Percentiles rank a stretch among this genome's conserved stretches.
These are phyloP conservation scores for Eufriesea mexicana DNA, from an alignment of 1,140 invertebrate species.

Conservation along the genomic window DNA sequence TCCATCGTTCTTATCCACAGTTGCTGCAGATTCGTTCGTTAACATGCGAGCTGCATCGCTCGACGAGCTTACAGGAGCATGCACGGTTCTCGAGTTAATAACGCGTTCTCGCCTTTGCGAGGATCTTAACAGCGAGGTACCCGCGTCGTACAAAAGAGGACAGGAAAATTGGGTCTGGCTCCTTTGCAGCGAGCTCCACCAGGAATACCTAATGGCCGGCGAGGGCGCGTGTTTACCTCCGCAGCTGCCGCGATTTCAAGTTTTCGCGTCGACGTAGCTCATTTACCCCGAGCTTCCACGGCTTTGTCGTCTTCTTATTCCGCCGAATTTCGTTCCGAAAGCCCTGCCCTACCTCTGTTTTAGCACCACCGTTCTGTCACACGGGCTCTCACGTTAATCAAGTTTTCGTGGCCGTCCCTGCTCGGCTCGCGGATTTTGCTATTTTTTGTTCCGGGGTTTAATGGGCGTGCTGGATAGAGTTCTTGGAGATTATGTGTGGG, in stretches of 20 bases:
- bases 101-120: slow-evolving; percentile 57
- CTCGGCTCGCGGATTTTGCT: too few relatives aligned
- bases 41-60: background rate
- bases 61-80: background rate
- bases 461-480: too few relatives aligned
- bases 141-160: slow-evolving; percentile 45
- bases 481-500: too few relatives aligned
- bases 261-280: slow-evolving; percentile 38
- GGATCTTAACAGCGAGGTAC: slow-evolving; percentile 57
- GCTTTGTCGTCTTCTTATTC: slow-evolving; percentile 15
- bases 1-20: background rate
- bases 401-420: background rate
- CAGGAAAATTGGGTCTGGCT: slow-evolving; percentile 54
- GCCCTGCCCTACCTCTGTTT: background rate
- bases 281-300: slow-evolving; percentile 15
- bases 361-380: background rate
- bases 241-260: slow-evolving; percentile 34
- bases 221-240: slow-evolving; percentile 35
- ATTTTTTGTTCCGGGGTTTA: too few relatives aligned
- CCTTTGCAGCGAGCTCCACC: slow-evolving; percentile 30
- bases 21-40: background rate
- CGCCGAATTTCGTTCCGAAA: slow-evolving; percentile 5
- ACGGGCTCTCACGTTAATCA: background rate
- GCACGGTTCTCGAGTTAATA: slow-evolving; percentile 52
- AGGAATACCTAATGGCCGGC: slow-evolving; percentile 56